These are phyloP conservation scores for Sinonovacula constricta DNA, from an alignment of 1,140 invertebrate species.

Conservation along the genomic window DNA sequence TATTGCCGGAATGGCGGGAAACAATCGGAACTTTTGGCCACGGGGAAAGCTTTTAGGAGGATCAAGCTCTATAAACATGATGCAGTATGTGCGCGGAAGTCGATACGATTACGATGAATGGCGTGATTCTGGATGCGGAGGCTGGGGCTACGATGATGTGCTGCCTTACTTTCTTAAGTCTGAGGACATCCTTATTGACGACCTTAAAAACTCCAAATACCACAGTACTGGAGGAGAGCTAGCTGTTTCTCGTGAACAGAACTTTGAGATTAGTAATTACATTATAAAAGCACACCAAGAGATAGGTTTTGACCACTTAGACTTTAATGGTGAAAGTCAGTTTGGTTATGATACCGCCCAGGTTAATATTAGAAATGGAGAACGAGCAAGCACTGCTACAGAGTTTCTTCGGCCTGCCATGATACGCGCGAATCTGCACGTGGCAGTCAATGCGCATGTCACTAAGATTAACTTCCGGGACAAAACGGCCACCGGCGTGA, in stretches of 20 bases:
- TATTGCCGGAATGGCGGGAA: background rate
- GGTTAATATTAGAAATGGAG: conserved; percentile 8
- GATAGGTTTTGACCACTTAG: conserved; percentile 55
- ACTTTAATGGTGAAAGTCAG: conserved; percentile 47
- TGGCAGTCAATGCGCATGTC: conserved; percentile 9
- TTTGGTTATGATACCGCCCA: conserved; percentile 7
- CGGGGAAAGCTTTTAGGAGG: background rate
- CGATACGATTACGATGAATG: too few relatives aligned
- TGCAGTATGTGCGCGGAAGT: too few relatives aligned
- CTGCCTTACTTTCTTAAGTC: conserved; percentile 96
- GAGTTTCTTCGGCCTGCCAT: conserved; percentile 29
- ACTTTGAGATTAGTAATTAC: conserved; percentile 39
- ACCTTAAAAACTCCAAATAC: conserved; percentile 57
- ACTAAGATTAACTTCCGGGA: conserved; percentile 43
- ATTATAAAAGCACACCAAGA: conserved; percentile 58
- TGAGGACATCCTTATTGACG: too few relatives aligned
- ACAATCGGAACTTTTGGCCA: background rate
- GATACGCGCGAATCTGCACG: conserved; percentile 23
- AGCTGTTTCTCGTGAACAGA: conserved; percentile 46
- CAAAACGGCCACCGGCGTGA: too few relatives aligned
- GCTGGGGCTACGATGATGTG: conserved; percentile 88
- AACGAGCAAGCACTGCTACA: conserved; percentile 6
- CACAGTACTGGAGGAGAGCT: conserved; percentile 58
- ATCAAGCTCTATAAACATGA: too few relatives aligned
- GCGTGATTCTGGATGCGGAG: too few relatives aligned